Evolutionary conservation across 2,797 vertebrate genomes (phyloP), one percentile per base, ranked within the genome.

Genomic region (Remorina albescens): DNA sequence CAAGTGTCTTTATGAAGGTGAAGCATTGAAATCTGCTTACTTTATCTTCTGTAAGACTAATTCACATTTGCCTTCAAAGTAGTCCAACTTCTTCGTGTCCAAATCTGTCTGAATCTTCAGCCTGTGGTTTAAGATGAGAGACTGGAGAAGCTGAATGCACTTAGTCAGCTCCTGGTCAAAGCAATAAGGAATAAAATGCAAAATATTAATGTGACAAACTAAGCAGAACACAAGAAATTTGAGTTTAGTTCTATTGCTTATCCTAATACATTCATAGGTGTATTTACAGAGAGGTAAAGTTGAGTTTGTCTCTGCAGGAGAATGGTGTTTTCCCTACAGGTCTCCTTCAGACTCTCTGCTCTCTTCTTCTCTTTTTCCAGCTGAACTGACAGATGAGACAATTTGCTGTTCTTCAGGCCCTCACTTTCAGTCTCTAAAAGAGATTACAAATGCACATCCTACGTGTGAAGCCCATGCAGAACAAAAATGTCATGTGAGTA

Each of bases 11-110:
- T 12, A 39, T 46, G 34, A 7, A 16, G 5, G 13, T 13, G 30
- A 66, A 62, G 3, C 2, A 49, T 0, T 25, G 44, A 59, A 63
- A 58, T 21, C 0, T 0, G 15, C 79, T 82, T 85, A 97, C 96
- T 95, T 93, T 67, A 97, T 92, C 86, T 96, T 97, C 67, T 96
- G 94, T 60, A 95, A 85, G 82, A 95, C 92, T 55, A 96, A 93
- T 55, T 92, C 94, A 86, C 95, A 96, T 90, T 97, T 97, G 46
- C 93, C 91, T 78, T 97, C 95, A 74, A 96, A 88, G 86, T 98
- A 98, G 41, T 95, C 93, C 2, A 95, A 83, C 67, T 95, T 96
- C 78, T 95, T 95, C 12, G 50, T 66, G 80, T 97, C 96, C 12
- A 97, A 63, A n/a, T 96, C 93, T 1, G 93, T 94, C 85, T 97